phyloP scores from a whole-genome alignment of 2,113 vertebrate genomes.

The Ceyx margarethae region DNA sequence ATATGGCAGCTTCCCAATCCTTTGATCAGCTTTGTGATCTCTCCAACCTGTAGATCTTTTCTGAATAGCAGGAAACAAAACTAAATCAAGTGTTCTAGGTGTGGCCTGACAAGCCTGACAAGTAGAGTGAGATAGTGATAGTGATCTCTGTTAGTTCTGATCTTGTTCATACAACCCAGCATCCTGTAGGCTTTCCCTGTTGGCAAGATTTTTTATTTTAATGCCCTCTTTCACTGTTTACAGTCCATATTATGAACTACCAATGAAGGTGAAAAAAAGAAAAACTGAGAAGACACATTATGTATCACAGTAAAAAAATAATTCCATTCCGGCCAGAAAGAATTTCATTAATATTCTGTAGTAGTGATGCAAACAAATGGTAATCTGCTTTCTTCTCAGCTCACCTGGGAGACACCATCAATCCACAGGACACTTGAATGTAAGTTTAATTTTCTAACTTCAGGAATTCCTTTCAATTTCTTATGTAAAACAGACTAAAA shows the following conservation, averaged over 20 bases:
- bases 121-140: not conserved
- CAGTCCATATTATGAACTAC: not conserved
- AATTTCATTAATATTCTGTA: not conserved
- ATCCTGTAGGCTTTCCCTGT: not conserved
- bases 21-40: not conserved
- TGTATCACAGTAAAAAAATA: not conserved
- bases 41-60: not conserved
- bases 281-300: not conserved
- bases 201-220: not conserved
- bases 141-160: not conserved
- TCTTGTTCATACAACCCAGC: not conserved
- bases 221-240: not conserved
- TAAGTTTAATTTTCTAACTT: not conserved
- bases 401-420: not conserved
- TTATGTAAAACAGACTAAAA: not conserved
- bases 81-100: not conserved
- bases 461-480: not conserved
- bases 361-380: not conserved
- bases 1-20: not conserved
- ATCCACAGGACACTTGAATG: not conserved
- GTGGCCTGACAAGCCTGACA: not conserved
- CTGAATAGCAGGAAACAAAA: not conserved
- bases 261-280: not conserved
- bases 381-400: not conserved
- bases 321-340: not conserved